These are phyloP conservation scores for Pandemis heparana DNA, from an alignment of 2,888 invertebrate species.

Conservation along the genomic window DNA sequence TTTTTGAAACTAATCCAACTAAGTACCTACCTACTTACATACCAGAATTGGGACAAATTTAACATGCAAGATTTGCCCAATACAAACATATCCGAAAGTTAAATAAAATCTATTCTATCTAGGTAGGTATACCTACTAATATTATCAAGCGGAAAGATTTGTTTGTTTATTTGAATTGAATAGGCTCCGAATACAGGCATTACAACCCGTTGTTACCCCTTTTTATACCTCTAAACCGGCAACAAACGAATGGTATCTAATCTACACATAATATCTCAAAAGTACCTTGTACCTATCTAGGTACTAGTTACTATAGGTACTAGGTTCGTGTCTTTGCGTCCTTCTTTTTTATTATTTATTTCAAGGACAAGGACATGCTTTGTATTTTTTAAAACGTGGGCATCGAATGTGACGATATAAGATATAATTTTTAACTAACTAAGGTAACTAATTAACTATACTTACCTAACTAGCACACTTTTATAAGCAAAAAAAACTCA, in stretches of 20 bases:
- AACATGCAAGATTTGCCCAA: no score
- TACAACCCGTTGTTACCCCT: background rate
- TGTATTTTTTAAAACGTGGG: conserved; percentile 8
- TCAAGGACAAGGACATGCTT: conserved; percentile 30
- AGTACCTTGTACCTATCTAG: background rate
- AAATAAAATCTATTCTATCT: no score
- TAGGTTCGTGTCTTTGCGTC: conserved; percentile 10
- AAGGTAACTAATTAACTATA: background rate
- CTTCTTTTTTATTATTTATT: conserved; percentile 16
- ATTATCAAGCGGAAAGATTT: no score
- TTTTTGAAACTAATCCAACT: no score
- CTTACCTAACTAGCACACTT: background rate
- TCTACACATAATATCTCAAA: no score
- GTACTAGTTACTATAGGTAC: no score
- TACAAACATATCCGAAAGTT: no score
- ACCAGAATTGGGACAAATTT: no score
- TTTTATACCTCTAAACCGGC: background rate
- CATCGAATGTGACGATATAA: conserved; percentile 17
- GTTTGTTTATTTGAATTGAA: no score
- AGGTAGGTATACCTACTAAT: no score
- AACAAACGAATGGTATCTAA: conserved; percentile 34
- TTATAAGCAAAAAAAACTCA: background rate
- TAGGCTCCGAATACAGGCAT: no score
- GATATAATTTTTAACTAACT: conserved; percentile 23
- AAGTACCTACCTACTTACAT: no score